Evolutionary conservation across 2,113 vertebrate genomes (phyloP), one percentile per base, ranked within the genome.

Genomic region (Ceuthmochares aereus): DNA sequence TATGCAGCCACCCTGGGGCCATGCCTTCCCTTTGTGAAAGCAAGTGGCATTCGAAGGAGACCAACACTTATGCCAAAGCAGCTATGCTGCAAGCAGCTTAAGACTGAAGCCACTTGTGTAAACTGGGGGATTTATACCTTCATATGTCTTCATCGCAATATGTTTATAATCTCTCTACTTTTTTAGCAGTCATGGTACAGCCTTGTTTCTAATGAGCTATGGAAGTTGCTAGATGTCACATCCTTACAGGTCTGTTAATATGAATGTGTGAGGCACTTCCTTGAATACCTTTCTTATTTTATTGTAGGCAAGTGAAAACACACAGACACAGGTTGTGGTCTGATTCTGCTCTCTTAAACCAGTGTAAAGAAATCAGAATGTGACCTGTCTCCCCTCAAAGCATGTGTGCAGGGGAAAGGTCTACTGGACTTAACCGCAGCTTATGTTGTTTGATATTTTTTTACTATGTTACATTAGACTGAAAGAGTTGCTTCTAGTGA

Each of bases 271-370:
- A 84, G 26, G 43, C 0, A 0, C 34, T 64, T 72, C n/a, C 68
- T 76, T 62, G 36, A 80, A 37, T 8, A 52, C 5, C 25, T 68
- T 75, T 76, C 56, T 49, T 67, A 84, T 22, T 29, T 8, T 40
- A 66, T 8, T 30, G 47, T n/a, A 45, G 6, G 6, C 30, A 83
- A 0, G 2, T 79, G 47, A 63, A 73, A 89, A 42, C 22, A 34
- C 42, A 75, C 59, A 84, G 37, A 60, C 56, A 62, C 27, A 62
- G 37, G 21, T 3, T 63, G 26, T n/a, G 75, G 56, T 93, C 78
- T 94, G 81, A 60, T 90, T 93, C 72, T 87, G 94, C 88, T 85
- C 42, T 93, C 86, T 80, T 77, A 90, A 81, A 92, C 69, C 69
- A 70, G 34, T 47, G 62, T 45, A 81, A 94, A 75, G 58, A 88